Conservation (phyloP, 2,113 vertebrate genomes). For the Hemicordylus capensis region DNA sequence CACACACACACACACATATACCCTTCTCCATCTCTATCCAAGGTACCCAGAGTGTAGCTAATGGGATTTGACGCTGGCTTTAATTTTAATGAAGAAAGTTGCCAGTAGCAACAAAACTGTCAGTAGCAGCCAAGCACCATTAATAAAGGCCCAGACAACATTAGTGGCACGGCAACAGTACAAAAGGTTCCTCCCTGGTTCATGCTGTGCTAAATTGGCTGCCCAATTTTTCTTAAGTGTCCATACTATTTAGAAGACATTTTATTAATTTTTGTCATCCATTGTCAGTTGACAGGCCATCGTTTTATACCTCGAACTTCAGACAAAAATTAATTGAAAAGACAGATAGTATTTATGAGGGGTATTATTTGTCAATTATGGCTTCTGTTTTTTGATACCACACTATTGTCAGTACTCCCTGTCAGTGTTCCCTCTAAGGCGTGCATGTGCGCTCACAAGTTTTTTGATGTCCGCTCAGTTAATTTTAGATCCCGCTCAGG, state of each 20-base stretch:
- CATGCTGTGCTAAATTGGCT: slow-evolving; percentile 86
- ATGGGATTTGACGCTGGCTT: slow-evolving; percentile 88
- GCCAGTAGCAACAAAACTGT: slow-evolving; percentile 92
- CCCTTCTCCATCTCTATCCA: slow-evolving; percentile 65
- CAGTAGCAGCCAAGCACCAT: slow-evolving; percentile 86
- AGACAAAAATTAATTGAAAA: slow-evolving; percentile 94
- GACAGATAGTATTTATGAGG: slow-evolving; percentile 88
- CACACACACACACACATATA: background rate
- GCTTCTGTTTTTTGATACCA: slow-evolving; percentile 63
- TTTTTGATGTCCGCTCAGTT: no score
- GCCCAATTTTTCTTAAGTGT: slow-evolving; percentile 89
- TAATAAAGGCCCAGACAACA: slow-evolving; percentile 86
- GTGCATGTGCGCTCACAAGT: no score
- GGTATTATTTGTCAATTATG: slow-evolving; percentile 91
- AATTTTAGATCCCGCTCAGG: no score
- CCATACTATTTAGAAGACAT: slow-evolving; percentile 86
- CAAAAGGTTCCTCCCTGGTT: slow-evolving; percentile 81
- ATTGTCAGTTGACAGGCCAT: slow-evolving; percentile 90
- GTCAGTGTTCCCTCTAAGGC: no score
- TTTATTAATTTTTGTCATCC: slow-evolving; percentile 91
- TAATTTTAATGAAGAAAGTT: slow-evolving; percentile 91
- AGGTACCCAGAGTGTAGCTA: slow-evolving; percentile 82
- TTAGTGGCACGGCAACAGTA: slow-evolving; percentile 78
- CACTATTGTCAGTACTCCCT: slow-evolving; percentile 64
- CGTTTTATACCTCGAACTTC: slow-evolving; percentile 84